phyloP scores from a whole-genome alignment of 2,113 vertebrate species.

The Pipra filicauda region DNA sequence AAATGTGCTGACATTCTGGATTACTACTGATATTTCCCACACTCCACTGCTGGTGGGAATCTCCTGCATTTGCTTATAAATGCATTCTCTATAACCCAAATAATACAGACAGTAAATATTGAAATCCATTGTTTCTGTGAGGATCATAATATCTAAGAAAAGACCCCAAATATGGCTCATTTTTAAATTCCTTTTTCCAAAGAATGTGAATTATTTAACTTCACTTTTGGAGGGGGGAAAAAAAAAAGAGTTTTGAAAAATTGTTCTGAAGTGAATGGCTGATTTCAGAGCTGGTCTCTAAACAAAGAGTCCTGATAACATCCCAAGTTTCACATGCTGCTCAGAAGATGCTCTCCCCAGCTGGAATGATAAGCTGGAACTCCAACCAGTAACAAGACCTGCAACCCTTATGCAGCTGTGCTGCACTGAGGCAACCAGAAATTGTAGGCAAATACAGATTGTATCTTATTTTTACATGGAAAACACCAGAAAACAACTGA shows the following conservation, averaged over 20 bases:
- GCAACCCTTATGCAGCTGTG: not conserved
- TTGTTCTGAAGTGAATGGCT: not conserved
- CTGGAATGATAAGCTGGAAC: not conserved
- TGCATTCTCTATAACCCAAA: not conserved
- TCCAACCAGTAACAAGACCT: not conserved
- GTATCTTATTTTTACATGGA: not conserved
- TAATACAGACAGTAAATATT: not conserved
- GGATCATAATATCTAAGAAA: not conserved
- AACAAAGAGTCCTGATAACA: not conserved
- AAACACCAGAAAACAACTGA: not conserved
- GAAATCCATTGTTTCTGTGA: not conserved
- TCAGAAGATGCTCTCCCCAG: not conserved
- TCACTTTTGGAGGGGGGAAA: rapidly evolving
- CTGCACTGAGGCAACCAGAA: not conserved
- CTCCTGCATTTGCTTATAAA: not conserved
- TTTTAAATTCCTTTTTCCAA: not conserved
- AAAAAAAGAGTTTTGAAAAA: not conserved
- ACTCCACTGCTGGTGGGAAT: not conserved
- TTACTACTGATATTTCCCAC: not conserved
- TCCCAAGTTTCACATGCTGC: not conserved
- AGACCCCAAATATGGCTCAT: not conserved
- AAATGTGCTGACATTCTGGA: not conserved
- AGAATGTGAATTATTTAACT: not conserved
- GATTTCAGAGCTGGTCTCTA: not conserved
- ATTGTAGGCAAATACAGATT: not conserved